A percentile compares a stretch with the other conserved stretches of the same genome.
phyloP scores from a whole-genome alignment of 2,888 invertebrate genomes.

The Phortica magna region DNA sequence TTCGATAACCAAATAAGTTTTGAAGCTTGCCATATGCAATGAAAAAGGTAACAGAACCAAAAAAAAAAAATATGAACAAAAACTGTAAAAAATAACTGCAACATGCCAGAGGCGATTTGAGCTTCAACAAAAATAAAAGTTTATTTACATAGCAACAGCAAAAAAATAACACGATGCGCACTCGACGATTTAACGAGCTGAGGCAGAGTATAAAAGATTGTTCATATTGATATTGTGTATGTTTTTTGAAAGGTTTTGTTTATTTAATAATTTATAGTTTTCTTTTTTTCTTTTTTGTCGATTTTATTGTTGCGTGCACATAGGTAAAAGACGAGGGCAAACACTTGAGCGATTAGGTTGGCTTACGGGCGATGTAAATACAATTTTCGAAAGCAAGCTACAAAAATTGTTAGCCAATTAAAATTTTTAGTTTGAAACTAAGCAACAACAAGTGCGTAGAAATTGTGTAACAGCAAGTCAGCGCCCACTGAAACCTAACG shows the following conservation, averaged over 20 bases:
- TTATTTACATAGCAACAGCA: constrained; percentile 11
- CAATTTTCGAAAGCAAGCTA: no score
- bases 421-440: no score
- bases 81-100: background rate
- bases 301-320: background rate
- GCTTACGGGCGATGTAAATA: no score
- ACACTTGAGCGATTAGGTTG: no score
- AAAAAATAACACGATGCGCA: constrained; percentile 1
- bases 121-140: background rate
- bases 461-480: no score
- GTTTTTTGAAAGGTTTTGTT: background rate
- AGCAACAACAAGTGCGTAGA: no score
- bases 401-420: no score
- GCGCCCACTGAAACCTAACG: no score
- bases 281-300: background rate
- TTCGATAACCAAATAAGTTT: background rate
- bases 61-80: background rate
- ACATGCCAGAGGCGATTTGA: background rate
- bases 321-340: background rate
- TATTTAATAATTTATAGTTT: no score
- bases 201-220: background rate
- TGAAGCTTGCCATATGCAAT: background rate
- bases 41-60: background rate
- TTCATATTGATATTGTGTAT: constrained; percentile 17
- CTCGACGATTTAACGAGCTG: constrained; percentile 19